phyloP scores from a whole-genome alignment of 23 tunicate genomes.

The Clavelina lepadiformis region DNA sequence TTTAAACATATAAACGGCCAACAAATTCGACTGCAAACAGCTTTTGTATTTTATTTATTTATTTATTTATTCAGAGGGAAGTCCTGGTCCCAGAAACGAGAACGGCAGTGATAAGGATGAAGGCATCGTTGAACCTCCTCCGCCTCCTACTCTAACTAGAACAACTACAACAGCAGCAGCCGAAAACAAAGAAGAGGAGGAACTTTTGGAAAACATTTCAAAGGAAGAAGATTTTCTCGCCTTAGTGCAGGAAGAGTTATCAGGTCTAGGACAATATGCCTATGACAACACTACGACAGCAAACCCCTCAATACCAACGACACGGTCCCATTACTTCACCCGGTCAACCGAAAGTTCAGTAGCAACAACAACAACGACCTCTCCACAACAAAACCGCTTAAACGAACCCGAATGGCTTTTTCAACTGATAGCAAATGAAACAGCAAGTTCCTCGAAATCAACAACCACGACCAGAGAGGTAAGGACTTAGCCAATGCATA shows the following conservation, averaged over 20 bases:
- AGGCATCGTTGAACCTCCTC: background rate
- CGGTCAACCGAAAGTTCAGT: background rate
- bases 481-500: no score
- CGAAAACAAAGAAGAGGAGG: conserved; percentile 6
- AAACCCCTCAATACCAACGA: background rate
- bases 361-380: background rate
- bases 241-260: conserved; percentile 20
- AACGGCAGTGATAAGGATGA: background rate
- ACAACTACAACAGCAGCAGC: no score
- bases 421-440: no score
- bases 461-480: no score
- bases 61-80: background rate
- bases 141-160: no score
- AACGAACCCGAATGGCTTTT: no score
- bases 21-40: no score
- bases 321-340: background rate
- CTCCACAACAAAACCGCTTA: no score
- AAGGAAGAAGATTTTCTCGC: conserved; percentile 26
- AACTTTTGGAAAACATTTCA: background rate
- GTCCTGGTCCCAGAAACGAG: background rate
- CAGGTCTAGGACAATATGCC: conserved; percentile 7
- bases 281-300: background rate
- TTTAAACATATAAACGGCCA: no score
- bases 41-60: background rate
- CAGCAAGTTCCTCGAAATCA: no score